Evolutionary conservation across 2,113 vertebrate species (phyloP).

Genomic region (Heloderma charlesbogerti): DNA sequence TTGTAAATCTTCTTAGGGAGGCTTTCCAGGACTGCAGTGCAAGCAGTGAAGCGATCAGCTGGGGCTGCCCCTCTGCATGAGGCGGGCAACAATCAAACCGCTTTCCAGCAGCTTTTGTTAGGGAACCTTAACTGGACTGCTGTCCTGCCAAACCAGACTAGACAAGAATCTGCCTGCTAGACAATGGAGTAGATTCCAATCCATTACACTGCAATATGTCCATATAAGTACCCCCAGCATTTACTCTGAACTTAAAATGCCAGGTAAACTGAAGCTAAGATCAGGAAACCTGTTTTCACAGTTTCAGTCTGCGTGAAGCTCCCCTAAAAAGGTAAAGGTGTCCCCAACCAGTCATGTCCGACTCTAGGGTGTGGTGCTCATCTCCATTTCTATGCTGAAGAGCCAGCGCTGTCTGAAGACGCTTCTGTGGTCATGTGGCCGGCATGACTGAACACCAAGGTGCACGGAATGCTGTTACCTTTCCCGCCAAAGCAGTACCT

Average conservation of each 20-base stretch:
- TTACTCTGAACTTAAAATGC: not conserved
- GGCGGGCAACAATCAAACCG: conserved; percentile 53
- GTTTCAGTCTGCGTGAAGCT: not conserved
- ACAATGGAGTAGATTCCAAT: conserved; percentile 20
- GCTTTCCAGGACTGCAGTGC: conserved; percentile 50
- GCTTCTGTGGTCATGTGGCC: too few relatives aligned
- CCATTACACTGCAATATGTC: not conserved
- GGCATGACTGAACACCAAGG: too few relatives aligned
- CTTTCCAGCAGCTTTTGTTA: conserved; percentile 44
- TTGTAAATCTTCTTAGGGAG: conserved; percentile 68
- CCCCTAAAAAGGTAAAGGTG: not conserved
- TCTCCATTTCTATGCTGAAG: too few relatives aligned
- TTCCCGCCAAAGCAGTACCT: too few relatives aligned
- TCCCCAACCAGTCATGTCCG: too few relatives aligned
- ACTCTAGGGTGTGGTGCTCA: too few relatives aligned
- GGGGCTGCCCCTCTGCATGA: conserved; percentile 51
- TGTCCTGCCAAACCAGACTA: conserved; percentile 24
- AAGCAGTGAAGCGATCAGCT: conserved; percentile 59
- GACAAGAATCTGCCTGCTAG: conserved; percentile 8
- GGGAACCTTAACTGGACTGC: conserved; percentile 47
- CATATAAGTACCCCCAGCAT: not conserved
- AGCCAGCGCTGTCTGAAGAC: too few relatives aligned
- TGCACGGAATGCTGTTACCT: too few relatives aligned
- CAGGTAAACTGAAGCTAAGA: not conserved
- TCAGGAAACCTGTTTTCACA: not conserved